Conservation (phyloP, 1,140 invertebrate species). For the Eumaeus atala region DNA sequence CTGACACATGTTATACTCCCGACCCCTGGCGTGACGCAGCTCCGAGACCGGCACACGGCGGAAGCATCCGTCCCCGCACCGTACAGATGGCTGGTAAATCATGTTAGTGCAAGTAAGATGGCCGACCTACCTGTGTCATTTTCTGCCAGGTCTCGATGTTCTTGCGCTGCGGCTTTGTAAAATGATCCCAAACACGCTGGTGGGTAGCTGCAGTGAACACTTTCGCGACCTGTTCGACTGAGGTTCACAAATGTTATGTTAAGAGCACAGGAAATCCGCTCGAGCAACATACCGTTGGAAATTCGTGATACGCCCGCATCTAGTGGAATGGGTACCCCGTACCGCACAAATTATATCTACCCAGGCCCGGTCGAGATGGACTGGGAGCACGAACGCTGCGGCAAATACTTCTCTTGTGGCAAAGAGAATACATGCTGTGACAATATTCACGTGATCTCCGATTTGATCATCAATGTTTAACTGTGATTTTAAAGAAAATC, state of each 20-base stretch:
- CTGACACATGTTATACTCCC: neutral
- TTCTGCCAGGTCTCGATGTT: slow-evolving; percentile 98
- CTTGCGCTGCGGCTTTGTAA: slow-evolving; percentile 98
- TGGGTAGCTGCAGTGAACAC: slow-evolving; percentile 94
- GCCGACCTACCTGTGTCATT: slow-evolving; percentile 92
- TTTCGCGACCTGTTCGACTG: slow-evolving; percentile 98
- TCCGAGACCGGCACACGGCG: neutral
- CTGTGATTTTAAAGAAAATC: neutral
- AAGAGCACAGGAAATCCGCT: slow-evolving; percentile 37
- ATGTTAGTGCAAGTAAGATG: slow-evolving; percentile 10
- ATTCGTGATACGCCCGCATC: slow-evolving; percentile 37
- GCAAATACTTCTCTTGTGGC: slow-evolving; percentile 7
- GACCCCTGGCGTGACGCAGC: neutral
- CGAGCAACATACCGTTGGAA: slow-evolving; percentile 54
- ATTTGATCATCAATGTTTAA: neutral
- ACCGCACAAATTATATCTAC: slow-evolving; percentile 24
- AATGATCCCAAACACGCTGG: slow-evolving; percentile 99
- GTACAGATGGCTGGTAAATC: slow-evolving; percentile 2
- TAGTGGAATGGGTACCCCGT: slow-evolving; percentile 13
- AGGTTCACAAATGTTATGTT: slow-evolving; percentile 66
- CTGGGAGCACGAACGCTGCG: slow-evolving; percentile 20
- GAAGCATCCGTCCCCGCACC: neutral
- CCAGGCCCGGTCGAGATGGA: slow-evolving; percentile 25
- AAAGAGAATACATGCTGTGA: slow-evolving; percentile 24
- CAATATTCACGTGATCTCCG: slow-evolving; percentile 22